phyloP scores from a whole-genome alignment of 2,113 vertebrate genomes.

The Pachypanchax playfairii region DNA sequence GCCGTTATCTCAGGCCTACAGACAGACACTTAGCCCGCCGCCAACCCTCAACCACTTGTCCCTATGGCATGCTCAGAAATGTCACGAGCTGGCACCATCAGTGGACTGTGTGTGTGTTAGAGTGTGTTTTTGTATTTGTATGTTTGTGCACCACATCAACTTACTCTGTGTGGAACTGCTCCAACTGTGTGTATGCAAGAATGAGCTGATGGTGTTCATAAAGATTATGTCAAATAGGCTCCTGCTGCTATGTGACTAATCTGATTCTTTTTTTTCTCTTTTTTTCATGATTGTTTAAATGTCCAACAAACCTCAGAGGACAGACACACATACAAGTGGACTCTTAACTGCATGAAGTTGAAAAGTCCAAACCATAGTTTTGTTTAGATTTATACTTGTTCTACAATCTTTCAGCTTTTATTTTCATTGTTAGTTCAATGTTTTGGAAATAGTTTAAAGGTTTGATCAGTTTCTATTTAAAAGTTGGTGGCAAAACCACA shows the following conservation, averaged over 20 bases:
- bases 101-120: conserved; percentile 7
- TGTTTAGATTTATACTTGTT: too few relatives aligned
- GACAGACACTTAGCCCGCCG: conserved; percentile 71
- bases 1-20: conserved; percentile 74
- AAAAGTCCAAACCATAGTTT: too few relatives aligned
- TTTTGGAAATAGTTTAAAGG: too few relatives aligned
- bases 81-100: conserved; percentile 64
- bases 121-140: conserved; percentile 27
- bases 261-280: not conserved
- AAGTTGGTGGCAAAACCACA: too few relatives aligned
- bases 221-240: conserved; percentile 27
- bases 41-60: conserved; percentile 69
- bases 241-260: conserved; percentile 12
- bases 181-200: not conserved
- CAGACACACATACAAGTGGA: not conserved
- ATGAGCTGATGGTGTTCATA: conserved; percentile 1
- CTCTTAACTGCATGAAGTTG: not conserved
- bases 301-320: not conserved
- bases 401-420: too few relatives aligned
- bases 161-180: conserved; percentile 8
- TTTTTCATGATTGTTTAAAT: not conserved
- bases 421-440: too few relatives aligned
- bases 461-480: too few relatives aligned
- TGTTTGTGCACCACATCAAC: conserved; percentile 25
- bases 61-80: conserved; percentile 74